phyloP scores from a whole-genome alignment of 2,113 vertebrate species.

The Salvator merianae region DNA sequence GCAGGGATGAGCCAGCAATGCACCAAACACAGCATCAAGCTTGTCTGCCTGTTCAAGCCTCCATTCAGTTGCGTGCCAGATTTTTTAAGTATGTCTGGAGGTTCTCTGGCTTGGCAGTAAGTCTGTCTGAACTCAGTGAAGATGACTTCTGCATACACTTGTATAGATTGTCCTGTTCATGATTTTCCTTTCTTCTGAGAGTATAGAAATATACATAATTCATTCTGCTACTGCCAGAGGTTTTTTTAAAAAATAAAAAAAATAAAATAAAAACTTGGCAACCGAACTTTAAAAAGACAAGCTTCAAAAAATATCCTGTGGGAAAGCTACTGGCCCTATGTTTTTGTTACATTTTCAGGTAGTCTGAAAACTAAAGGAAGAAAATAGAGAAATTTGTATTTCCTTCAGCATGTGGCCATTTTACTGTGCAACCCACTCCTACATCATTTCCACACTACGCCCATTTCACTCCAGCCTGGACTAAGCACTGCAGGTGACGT shows the following conservation, averaged over 20 bases:
- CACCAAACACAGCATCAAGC: no score
- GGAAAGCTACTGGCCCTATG: conserved; percentile 65
- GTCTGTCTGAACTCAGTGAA: no score
- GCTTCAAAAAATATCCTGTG: conserved; percentile 58
- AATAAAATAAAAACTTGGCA: conserved; percentile 61
- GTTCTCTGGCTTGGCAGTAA: not conserved
- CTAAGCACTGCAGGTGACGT: no score
- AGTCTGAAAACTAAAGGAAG: conserved; percentile 65
- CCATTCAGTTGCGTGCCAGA: no score
- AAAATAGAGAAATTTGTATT: conserved; percentile 43
- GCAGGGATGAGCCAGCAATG: no score
- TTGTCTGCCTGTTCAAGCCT: no score
- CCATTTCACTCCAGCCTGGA: no score
- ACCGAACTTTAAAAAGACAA: conserved; percentile 68
- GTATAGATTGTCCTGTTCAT: not conserved
- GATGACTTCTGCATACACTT: not conserved
- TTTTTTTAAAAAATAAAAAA: no score
- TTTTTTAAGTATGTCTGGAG: no score
- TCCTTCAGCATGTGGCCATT: not conserved
- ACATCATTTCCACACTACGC: no score
- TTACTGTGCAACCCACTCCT: not conserved
- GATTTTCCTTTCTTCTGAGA: conserved; percentile 56
- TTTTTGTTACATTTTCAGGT: conserved; percentile 60
- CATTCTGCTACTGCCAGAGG: conserved; percentile 59
- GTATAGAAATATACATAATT: conserved; percentile 66